Evolutionary conservation across 1,140 invertebrate genomes (phyloP).

Genomic region (Bombus haemorrhoidalis): DNA sequence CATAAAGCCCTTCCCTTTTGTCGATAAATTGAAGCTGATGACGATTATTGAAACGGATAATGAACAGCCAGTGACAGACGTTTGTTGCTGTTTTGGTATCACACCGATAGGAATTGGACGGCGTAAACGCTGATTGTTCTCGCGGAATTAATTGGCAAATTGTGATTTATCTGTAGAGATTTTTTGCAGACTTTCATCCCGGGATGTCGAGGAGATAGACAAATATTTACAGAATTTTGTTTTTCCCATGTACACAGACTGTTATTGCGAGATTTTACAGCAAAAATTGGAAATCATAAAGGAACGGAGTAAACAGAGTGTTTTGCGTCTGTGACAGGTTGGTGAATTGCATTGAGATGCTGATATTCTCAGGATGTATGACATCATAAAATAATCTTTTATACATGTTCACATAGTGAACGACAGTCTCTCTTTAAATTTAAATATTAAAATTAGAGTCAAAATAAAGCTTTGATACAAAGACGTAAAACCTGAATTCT

Average conservation of each 20-base stretch:
- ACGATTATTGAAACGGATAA: background rate
- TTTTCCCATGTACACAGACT: background rate
- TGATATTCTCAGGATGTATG: background rate
- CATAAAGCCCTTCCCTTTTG: too few species aligned
- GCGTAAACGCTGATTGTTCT: background rate
- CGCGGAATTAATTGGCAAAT: background rate
- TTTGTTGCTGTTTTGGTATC: background rate
- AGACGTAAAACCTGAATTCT: too few species aligned
- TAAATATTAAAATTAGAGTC: too few species aligned
- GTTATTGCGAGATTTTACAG: slow-evolving; percentile 9
- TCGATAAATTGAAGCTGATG: background rate
- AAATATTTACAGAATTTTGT: background rate
- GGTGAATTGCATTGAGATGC: background rate
- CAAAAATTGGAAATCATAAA: background rate
- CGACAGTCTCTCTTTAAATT: background rate
- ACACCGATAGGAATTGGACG: background rate
- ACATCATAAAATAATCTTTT: background rate
- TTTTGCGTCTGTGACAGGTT: background rate
- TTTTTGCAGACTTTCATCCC: background rate
- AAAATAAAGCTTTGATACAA: too few species aligned
- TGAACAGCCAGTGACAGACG: background rate
- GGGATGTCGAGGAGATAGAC: background rate
- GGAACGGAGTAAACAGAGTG: background rate
- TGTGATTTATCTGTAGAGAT: background rate
- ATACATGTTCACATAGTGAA: too few species aligned